Base-by-base conservation (phyloP, 2,113 vertebrate species). In the Elaphurus davidianus region DNA sequence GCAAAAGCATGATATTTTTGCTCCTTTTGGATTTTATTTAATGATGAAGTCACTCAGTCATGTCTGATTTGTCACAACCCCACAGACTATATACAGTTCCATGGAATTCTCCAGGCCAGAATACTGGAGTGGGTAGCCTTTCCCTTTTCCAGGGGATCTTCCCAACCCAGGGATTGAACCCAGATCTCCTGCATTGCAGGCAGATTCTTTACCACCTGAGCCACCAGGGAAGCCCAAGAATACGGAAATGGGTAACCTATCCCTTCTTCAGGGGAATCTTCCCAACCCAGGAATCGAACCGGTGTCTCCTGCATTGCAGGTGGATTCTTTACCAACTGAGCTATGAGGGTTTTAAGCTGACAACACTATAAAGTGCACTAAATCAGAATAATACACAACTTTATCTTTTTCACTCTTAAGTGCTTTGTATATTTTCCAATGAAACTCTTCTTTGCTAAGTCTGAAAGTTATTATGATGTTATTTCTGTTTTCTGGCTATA, bases 301-400 rank as follows among this genome's bases (percentile, higher is more conserved):
- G 2, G 10, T 10, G 9, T 71, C 67, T 71, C 19, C 67, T 23
- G 64, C 64, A 67, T 21, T 67, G 64, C 64, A 71, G 64, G 64
- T 71, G 2, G 67, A 25, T 74, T 74, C 67, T 74, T 74, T 40
- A 74, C 36, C 67, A 74, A 74, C 67, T 74, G 67, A 74, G 67
- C 36, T 74, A 25, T 40, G n/a, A 40, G 40, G 71, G 10, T 28
- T 87, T 97, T 92, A 81, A 45, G 47, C 21, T 78, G 33, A 96
- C 55, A 95, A 94, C 6, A 62, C 45, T 28, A 21, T 62, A 71
- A 88, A 83, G 14, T 57, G 45, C 27, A 71, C 47, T 97, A 93
- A 93, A 95, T 87, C 7, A 89, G 55, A 97, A 92, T 43, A 96
- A 96, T 54, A 96, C 5, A 81, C 15, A 74, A 88, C 79, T 84